Conservation (phyloP, 2,113 vertebrate species). For the Pteronura brasiliensis region DNA sequence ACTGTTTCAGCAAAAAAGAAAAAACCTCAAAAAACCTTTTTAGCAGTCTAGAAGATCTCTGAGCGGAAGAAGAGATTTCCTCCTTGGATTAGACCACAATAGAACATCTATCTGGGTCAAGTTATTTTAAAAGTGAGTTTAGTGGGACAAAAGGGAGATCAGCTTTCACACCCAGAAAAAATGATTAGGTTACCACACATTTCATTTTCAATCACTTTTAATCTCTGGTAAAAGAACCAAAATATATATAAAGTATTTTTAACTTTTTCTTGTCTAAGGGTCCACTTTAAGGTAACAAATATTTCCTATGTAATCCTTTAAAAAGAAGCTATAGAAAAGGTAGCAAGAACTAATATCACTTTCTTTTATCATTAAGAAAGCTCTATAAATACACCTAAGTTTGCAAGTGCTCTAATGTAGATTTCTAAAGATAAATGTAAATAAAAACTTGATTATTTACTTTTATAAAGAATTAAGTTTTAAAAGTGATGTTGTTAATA, state of each 20-base stretch:
- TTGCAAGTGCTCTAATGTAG: neutral
- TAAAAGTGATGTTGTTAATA: neutral
- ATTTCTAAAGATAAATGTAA: slow-evolving; percentile 33
- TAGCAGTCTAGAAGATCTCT: neutral
- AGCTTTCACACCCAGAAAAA: neutral
- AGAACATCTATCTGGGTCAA: neutral
- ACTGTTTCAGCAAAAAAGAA: neutral
- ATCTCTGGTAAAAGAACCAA: neutral
- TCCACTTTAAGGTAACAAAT: neutral
- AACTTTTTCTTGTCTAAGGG: neutral
- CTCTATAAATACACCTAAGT: slow-evolving; percentile 8
- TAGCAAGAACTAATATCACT: neutral
- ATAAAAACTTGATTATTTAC: slow-evolving; percentile 38
- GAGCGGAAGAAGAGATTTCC: neutral
- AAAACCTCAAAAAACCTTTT: neutral
- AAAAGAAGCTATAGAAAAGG: neutral
- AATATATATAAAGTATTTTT: slow-evolving; percentile 9
- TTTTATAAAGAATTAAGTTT: slow-evolving; percentile 16
- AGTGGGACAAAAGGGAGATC: neutral
- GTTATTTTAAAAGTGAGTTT: slow-evolving; percentile 31
- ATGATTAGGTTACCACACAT: neutral
- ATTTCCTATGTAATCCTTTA: slow-evolving; percentile 36
- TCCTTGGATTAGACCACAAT: neutral
- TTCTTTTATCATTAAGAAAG: slow-evolving; percentile 32
- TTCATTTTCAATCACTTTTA: slow-evolving; percentile 40